phyloP scores from a whole-genome alignment of 30 jellyfish, hydroid and myxozoan genomes.

The Rhopilema esculentum region DNA sequence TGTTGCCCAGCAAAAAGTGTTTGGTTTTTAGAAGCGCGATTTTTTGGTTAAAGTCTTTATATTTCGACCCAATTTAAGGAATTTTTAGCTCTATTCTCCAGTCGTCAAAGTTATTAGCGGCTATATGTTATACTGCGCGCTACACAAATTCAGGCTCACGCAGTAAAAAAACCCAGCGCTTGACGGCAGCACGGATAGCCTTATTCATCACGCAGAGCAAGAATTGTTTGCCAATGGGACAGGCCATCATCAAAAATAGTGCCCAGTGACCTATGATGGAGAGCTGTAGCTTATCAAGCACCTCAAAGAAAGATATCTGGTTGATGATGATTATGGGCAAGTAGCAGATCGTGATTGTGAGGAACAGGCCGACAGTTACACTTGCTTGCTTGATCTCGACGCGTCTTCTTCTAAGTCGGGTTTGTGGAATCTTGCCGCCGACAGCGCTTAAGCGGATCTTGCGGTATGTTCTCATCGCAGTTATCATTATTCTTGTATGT shows the following conservation, averaged over 20 bases:
- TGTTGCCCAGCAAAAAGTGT: no score
- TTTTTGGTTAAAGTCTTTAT: no score
- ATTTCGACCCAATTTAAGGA: no score
- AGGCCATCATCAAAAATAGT: slow-evolving; percentile 52
- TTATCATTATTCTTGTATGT: slow-evolving; percentile 58
- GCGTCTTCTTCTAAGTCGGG: slow-evolving; percentile 43
- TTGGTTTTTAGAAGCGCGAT: no score
- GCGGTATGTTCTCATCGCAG: slow-evolving; percentile 46
- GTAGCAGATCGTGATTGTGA: slow-evolving; percentile 55
- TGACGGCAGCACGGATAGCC: slow-evolving; percentile 67
- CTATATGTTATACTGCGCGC: no score
- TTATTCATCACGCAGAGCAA: slow-evolving; percentile 66
- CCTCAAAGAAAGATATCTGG: background rate
- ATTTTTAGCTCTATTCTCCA: no score
- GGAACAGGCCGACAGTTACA: slow-evolving; percentile 55
- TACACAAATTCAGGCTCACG: slow-evolving; percentile 27
- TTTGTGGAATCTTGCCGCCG: slow-evolving; percentile 21
- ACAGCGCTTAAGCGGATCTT: slow-evolving; percentile 34
- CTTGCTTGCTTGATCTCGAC: slow-evolving; percentile 74
- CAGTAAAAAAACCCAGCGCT: slow-evolving; percentile 30
- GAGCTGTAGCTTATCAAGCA: background rate
- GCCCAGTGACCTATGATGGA: slow-evolving; percentile 53
- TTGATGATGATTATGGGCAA: slow-evolving; percentile 51
- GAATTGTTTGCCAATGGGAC: slow-evolving; percentile 63
- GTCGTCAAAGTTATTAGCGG: no score